Evolutionary conservation across 2,113 vertebrate genomes (phyloP).

Genomic region (Bos indicus): DNA sequence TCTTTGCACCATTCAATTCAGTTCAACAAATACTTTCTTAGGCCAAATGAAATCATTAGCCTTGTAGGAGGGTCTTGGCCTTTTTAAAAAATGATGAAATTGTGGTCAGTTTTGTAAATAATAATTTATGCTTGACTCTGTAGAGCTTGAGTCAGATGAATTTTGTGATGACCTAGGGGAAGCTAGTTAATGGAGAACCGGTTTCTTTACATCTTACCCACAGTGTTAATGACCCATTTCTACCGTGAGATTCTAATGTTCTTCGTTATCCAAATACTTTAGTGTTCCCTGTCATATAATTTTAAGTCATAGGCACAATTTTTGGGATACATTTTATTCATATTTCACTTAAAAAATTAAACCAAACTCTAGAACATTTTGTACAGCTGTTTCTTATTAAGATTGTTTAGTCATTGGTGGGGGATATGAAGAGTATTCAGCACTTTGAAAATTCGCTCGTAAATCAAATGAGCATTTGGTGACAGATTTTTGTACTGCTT

Average conservation of each 20-base stretch:
- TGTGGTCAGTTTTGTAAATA: conserved; percentile 21
- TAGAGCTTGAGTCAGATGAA: not conserved
- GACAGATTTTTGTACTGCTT: conserved; percentile 6
- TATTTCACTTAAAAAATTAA: conserved; percentile 28
- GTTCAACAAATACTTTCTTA: not conserved
- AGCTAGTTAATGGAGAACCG: not conserved
- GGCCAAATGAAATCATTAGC: not conserved
- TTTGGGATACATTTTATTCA: not conserved
- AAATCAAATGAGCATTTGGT: not conserved
- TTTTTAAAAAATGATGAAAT: conserved; percentile 24
- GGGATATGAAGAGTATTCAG: not conserved
- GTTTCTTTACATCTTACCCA: not conserved
- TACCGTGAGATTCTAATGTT: not conserved
- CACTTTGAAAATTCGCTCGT: conserved; percentile 9
- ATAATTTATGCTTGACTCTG: not conserved
- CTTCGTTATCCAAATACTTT: not conserved
- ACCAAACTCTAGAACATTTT: conserved; percentile 1
- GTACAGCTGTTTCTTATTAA: conserved; percentile 4
- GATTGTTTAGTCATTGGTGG: not conserved
- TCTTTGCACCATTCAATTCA: not conserved
- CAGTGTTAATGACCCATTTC: not conserved
- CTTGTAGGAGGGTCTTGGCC: not conserved
- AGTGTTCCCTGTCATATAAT: not conserved
- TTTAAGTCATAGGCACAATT: conserved; percentile 4
- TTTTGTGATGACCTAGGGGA: not conserved